phyloP scores from a whole-genome alignment of 1,140 invertebrate genomes.

The Philotrypesis tridentata region DNA sequence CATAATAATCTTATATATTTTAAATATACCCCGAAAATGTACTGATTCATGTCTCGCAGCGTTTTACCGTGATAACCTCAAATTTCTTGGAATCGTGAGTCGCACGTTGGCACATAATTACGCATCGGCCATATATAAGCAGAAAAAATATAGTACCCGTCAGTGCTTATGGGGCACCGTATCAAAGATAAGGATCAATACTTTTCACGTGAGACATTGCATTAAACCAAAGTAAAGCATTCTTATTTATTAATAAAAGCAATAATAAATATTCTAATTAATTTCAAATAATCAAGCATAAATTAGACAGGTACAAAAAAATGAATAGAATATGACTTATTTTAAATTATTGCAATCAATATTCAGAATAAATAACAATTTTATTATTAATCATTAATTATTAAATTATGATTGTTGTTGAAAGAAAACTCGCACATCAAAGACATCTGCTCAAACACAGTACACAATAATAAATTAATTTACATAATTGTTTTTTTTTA shows the following conservation, averaged over 20 bases:
- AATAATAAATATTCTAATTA: too few species aligned
- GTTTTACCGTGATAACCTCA: constrained; percentile 27
- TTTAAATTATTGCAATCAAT: not conserved
- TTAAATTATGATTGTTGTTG: not conserved
- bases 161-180: too few species aligned
- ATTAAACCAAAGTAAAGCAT: too few species aligned
- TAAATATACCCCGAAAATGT: not conserved
- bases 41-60: not conserved
- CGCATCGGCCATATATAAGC: too few species aligned
- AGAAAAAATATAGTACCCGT: too few species aligned
- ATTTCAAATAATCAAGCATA: too few species aligned
- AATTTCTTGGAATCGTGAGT: not conserved
- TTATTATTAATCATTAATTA: constrained; percentile 2
- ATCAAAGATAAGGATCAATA: too few species aligned
- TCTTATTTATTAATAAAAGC: too few species aligned
- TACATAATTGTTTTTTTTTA: constrained; percentile 43
- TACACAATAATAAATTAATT: constrained; percentile 31
- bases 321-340: not conserved
- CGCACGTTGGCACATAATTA: too few species aligned
- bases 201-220: too few species aligned
- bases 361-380: not conserved
- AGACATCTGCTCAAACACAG: not conserved
- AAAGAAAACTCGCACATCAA: not conserved
- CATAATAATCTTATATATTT: constrained; percentile 53
- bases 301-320: not conserved